Evolutionary conservation across 2,797 vertebrate genomes (phyloP).

Genomic region (Phylloscopus collybita): DNA sequence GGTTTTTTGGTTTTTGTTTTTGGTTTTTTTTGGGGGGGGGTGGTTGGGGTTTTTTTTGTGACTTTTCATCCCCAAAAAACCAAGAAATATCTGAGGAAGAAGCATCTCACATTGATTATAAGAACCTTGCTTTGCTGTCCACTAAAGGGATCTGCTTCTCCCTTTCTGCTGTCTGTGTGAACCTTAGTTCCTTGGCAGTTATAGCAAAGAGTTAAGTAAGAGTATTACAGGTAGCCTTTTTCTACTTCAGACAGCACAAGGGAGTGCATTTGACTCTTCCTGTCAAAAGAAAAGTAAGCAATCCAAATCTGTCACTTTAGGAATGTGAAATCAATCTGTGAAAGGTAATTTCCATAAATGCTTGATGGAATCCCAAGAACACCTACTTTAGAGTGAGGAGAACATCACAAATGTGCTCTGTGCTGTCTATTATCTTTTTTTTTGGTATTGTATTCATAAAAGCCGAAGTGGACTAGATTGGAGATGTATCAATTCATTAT

Average conservation of each 20-base stretch:
- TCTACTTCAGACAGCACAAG: background rate
- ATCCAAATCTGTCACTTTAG: background rate
- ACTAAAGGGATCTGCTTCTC: background rate
- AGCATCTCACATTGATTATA: background rate
- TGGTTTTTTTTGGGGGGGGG: background rate
- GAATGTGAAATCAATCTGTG: background rate
- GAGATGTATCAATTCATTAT: background rate
- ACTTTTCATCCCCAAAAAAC: fast-evolving
- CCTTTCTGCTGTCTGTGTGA: background rate
- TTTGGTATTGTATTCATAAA: background rate
- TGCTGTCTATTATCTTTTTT: background rate
- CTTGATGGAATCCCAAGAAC: background rate
- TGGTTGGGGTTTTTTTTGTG: background rate
- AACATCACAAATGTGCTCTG: background rate
- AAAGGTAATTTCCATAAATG: background rate
- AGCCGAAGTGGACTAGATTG: background rate
- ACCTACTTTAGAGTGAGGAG: background rate
- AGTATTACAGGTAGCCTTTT: background rate
- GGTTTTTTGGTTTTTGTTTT: too few species aligned
- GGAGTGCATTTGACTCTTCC: background rate
- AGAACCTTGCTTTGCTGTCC: background rate
- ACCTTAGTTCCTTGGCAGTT: background rate
- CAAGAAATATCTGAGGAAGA: background rate
- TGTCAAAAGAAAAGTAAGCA: background rate
- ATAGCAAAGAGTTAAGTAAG: background rate